Base-by-base conservation (phyloP, 2,113 vertebrate genomes). In the Mystacornis crossleyi region DNA sequence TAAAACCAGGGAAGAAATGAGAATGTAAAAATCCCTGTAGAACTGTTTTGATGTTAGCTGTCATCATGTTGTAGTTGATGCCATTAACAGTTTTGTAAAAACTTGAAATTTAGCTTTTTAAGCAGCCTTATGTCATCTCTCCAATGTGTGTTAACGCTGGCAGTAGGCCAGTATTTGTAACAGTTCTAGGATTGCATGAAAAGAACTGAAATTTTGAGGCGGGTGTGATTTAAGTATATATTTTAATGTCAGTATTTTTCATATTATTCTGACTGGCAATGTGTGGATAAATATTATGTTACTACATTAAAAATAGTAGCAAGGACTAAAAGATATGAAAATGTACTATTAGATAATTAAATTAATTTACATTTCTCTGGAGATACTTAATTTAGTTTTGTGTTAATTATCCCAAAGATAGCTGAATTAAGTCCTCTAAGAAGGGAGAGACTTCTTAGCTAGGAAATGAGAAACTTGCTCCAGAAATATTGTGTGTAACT, bases 151-250 rank as follows among this genome's bases (percentile, higher is more conserved):
- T 89, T 90, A 90, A 81, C 47, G 1, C 73, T 97, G 95, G 93
- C 95, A 83, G 90, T 15, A 80, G 78, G 90, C 93, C 93, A 94
- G 43, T 70, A 19, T 93, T 95, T 96, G 84, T 81, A 73, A 67
- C 83, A 74, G 60, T 74, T 90, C 93, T 58, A 21, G 87, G 42
- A 70, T 4, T 88, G 70, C 58, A 70, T 82, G 84, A 62, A 61
- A 90, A 80, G 62, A 70, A 58, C 74, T 58, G 71, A 82, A 66
- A 82, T 73, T 75, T 64, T 65, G 60, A 86, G 65, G 47, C 0
- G 12, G 38, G 43, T 85, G 67, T 92, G 87, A 95, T 65, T 70
- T 83, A 43, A 64, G 14, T 78, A 29, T n/a, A 11, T 67, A 36
- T 33, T 91, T 75, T 33, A 71, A 69, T 87, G 88, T 85, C 70